Base-by-base conservation (phyloP, 2,797 vertebrate genomes). In the Pipistrellus kuhlii region DNA sequence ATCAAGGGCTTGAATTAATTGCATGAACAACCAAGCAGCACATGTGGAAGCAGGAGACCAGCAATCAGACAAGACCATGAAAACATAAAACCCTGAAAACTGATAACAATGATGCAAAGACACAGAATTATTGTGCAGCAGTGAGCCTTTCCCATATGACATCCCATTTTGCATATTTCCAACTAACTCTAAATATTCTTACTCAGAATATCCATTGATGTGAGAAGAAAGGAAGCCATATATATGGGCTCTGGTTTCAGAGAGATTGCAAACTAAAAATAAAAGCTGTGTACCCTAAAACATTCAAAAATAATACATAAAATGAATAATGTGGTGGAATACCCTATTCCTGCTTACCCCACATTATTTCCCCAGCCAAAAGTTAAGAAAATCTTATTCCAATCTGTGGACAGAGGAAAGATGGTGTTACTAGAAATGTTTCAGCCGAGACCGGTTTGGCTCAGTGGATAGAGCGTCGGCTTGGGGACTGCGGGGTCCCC, bases 251-350 rank as follows among this genome's bases (percentile, higher is more conserved):
- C 78, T 94, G 3, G 5, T 41, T 14, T 46, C 30, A 77, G 38
- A 66, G 73, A 51, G 72, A 90, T 85, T 85, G 44, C 57, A 81
- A 77, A 32, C 57, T 88, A 75, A 30, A 77, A 89, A 83, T 17
- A 69, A 93, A 59, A 57, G 6, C 20, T 30, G 4, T 30, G 9
- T 46, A n/a, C 2, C 62, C 32, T 85, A 88, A 73, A 77, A 62
- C 38, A 62, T 80, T 80, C 72, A 11, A 76, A 80, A 90, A 90
- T 59, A 93, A 53, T 57, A 85, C 8, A 12, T 35, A 35, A 77
- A 11, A 77, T 71, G 6, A 88, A 53, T 75, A 57, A 75, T 64
- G 8, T 30, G 20, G n/a, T 68, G 20, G 17, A 44, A 62, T 12
- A 73, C 25, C 20, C 30, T 73, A 41, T 2, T 73, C 41, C 62